phyloP scores from a whole-genome alignment of 2,888 invertebrate species.

The Sinotaia quadrata region DNA sequence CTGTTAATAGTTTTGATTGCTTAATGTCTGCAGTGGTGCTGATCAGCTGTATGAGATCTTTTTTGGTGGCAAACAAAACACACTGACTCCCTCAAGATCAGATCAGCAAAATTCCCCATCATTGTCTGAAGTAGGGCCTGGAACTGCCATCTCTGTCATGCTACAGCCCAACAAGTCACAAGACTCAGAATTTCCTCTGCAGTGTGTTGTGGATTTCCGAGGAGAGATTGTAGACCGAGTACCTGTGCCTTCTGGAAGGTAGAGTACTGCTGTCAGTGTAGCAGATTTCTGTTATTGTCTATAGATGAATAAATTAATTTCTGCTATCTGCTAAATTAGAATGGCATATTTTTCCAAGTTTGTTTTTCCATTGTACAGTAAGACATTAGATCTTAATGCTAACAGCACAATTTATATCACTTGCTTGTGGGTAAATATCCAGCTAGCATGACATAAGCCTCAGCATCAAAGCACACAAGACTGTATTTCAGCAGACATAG shows the following conservation, averaged over 20 bases:
- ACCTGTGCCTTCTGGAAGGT: neutral
- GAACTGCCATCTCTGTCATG: conserved; percentile 3
- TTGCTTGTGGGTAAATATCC: too few relatives aligned
- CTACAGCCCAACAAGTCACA: too few relatives aligned
- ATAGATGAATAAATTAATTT: neutral
- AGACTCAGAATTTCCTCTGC: neutral
- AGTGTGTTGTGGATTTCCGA: conserved; percentile 17
- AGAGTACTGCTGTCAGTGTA: neutral
- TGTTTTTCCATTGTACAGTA: too few relatives aligned
- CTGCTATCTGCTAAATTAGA: neutral
- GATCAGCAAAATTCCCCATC: neutral
- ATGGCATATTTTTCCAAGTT: too few relatives aligned
- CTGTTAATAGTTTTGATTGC: too few relatives aligned
- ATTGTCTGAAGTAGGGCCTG: neutral
- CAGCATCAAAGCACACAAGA: too few relatives aligned
- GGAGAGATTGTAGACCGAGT: conserved; percentile 5
- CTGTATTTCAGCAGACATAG: too few relatives aligned
- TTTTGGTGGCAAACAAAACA: conserved; percentile 2
- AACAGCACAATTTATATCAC: too few relatives aligned
- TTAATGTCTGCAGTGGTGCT: neutral
- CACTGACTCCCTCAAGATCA: neutral
- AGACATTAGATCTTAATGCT: too few relatives aligned
- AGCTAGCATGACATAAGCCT: too few relatives aligned
- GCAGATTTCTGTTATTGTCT: too few relatives aligned
- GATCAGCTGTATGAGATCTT: neutral